phyloP scores from a whole-genome alignment of 2,888 invertebrate genomes.

The Polietes domitor region DNA sequence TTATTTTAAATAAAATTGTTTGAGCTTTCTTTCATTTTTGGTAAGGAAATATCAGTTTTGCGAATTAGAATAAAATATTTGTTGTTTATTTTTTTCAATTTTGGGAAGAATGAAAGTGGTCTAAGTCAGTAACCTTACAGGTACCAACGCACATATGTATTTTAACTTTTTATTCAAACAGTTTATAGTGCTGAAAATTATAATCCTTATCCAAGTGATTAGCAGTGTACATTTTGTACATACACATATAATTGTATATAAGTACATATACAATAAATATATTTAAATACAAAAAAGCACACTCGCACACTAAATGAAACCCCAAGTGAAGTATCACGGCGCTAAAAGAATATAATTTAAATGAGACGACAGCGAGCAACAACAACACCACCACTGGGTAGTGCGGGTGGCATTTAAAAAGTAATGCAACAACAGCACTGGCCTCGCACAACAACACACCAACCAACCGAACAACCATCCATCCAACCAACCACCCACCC shows the following conservation, averaged over 20 bases:
- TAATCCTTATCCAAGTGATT: not conserved
- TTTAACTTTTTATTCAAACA: too few species aligned
- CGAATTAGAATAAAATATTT: too few species aligned
- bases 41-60: too few species aligned
- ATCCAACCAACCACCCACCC: not conserved
- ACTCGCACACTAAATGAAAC: not conserved
- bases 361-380: conserved; percentile 45
- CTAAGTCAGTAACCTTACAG: too few species aligned
- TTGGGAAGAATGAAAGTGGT: too few species aligned
- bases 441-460: conserved; percentile 36
- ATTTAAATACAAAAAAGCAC: conserved; percentile 35
- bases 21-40: too few species aligned
- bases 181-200: too few species aligned
- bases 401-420: conserved; percentile 1
- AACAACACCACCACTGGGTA: conserved; percentile 10
- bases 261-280: conserved; percentile 23
- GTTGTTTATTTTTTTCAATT: too few species aligned
- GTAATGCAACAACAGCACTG: conserved; percentile 56
- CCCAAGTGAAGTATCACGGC: conserved; percentile 28
- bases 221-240: conserved; percentile 42
- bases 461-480: not conserved
- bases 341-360: conserved; percentile 58
- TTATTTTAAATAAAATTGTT: too few species aligned
- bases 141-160: too few species aligned
- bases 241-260: conserved; percentile 34